These are phyloP conservation scores for Pollicipes pollicipes DNA, from an alignment of 1,140 invertebrate genomes.

Conservation along the genomic window DNA sequence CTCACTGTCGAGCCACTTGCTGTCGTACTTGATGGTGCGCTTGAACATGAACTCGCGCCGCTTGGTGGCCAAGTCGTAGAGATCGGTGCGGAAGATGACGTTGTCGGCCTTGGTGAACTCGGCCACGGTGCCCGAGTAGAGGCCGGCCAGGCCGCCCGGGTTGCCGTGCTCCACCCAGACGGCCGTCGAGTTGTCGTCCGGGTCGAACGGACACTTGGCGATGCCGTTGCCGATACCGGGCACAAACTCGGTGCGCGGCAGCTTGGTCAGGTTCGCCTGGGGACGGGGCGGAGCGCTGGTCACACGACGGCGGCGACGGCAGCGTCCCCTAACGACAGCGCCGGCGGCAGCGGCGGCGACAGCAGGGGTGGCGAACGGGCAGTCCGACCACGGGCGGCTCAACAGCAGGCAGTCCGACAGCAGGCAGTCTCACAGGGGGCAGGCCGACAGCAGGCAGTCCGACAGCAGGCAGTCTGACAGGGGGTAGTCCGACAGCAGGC, in stretches of 20 bases:
- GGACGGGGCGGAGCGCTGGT: too few species aligned
- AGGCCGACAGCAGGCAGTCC: too few species aligned
- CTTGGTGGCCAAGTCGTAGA: constrained; percentile 46
- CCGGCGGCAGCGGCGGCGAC: too few species aligned
- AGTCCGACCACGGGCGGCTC: too few species aligned
- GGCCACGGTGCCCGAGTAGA: constrained; percentile 83
- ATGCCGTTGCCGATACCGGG: constrained; percentile 79
- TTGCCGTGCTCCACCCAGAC: constrained; percentile 82
- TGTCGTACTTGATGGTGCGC: constrained; percentile 87
- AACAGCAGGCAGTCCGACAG: too few species aligned
- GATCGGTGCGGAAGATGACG: constrained; percentile 83
- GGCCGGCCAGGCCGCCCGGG: constrained; percentile 62
- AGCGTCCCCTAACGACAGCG: too few species aligned
- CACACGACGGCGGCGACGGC: too few species aligned
- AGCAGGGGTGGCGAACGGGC: too few species aligned
- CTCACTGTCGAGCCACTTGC: constrained; percentile 95
- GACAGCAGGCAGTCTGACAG: too few species aligned
- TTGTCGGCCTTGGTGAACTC: constrained; percentile 90
- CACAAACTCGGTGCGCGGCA: constrained; percentile 59
- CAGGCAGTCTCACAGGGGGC: too few species aligned
- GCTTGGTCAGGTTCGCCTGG: constrained; percentile 32
- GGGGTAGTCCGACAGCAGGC: too few species aligned
- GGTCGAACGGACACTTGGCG: constrained; percentile 84
- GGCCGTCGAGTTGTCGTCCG: constrained; percentile 82
- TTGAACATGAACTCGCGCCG: constrained; percentile 63